Conservation (phyloP, 2,888 invertebrate genomes). For the Ormyrus rosae region DNA sequence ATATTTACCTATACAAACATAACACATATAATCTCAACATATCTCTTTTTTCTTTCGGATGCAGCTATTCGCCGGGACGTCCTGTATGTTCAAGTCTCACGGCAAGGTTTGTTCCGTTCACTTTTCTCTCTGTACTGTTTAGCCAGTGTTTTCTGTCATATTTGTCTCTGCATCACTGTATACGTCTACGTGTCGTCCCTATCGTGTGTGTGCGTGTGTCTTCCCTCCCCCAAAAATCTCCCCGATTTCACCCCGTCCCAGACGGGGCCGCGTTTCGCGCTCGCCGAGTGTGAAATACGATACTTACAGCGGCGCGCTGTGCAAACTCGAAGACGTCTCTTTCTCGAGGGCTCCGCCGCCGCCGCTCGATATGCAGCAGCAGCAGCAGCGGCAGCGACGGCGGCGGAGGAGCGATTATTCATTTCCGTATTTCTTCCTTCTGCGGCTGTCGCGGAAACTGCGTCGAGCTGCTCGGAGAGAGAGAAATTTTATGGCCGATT, state of each 20-base stretch:
- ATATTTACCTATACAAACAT: neutral
- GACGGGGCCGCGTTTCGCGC: neutral
- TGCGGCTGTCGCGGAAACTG: neutral
- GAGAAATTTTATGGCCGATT: conserved; percentile 7
- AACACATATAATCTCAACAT: conserved; percentile 36
- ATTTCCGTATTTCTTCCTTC: conserved; percentile 32
- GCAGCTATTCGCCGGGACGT: conserved; percentile 78
- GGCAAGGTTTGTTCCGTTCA: conserved; percentile 73
- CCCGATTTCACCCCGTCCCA: too few species aligned
- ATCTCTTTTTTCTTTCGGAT: conserved; percentile 59
- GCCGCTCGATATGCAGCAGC: neutral
- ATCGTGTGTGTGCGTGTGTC: neutral
- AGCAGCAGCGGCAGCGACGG: too few species aligned
- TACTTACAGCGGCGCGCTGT: conserved; percentile 36
- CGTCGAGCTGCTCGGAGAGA: neutral
- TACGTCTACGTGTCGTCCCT: neutral
- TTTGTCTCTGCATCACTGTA: neutral
- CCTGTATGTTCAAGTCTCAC: conserved; percentile 77
- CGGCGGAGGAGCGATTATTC: conserved; percentile 37
- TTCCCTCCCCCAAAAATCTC: too few species aligned
- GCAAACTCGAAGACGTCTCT: conserved; percentile 28
- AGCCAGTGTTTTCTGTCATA: neutral
- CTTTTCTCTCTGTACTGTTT: conserved; percentile 55
- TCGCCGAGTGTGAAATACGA: conserved; percentile 47
- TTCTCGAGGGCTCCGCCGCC: conserved; percentile 1